Conservation (phyloP, 64 coral and sea anemone genomes). For the Porites lutea region DNA sequence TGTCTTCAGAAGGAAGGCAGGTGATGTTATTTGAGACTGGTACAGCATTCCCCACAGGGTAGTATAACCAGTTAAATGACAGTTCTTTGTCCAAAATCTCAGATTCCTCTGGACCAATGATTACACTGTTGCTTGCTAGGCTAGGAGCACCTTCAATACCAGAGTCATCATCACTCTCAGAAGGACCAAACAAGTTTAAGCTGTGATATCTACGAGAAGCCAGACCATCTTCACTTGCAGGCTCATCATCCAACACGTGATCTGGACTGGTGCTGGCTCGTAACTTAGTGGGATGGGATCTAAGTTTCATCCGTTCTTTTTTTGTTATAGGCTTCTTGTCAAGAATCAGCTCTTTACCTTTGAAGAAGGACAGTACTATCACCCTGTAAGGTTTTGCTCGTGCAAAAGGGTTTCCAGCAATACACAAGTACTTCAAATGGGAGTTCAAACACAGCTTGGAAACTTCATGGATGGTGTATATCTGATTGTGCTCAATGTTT, state of each 20-base stretch:
- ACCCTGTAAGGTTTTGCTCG: conserved; percentile 70
- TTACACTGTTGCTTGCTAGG: conserved; percentile 9
- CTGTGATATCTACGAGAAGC: conserved; percentile 4
- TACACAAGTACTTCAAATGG: conserved; percentile 75
- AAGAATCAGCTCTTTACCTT: conserved; percentile 80
- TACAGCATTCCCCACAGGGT: not conserved
- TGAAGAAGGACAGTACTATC: conserved; percentile 61
- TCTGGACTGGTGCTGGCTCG: conserved; percentile 65
- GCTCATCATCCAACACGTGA: not conserved
- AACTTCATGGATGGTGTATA: conserved; percentile 56
- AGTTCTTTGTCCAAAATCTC: conserved; percentile 5
- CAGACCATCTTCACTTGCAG: not conserved
- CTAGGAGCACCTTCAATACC: conserved; percentile 59
- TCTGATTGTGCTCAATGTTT: conserved; percentile 64
- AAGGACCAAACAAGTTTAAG: conserved; percentile 18
- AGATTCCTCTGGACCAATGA: conserved; percentile 4
- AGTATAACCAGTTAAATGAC: conserved; percentile 58
- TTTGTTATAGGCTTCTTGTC: conserved; percentile 74
- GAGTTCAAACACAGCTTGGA: conserved; percentile 69
- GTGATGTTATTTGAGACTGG: not conserved
- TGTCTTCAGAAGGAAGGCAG: not conserved
- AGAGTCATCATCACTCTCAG: conserved; percentile 69
- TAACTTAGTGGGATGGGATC: conserved; percentile 37
- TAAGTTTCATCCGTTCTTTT: conserved; percentile 65
- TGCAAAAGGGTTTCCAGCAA: conserved; percentile 71